Base-by-base conservation (phyloP, 2,797 vertebrate genomes). In the Cichlasoma orientale region DNA sequence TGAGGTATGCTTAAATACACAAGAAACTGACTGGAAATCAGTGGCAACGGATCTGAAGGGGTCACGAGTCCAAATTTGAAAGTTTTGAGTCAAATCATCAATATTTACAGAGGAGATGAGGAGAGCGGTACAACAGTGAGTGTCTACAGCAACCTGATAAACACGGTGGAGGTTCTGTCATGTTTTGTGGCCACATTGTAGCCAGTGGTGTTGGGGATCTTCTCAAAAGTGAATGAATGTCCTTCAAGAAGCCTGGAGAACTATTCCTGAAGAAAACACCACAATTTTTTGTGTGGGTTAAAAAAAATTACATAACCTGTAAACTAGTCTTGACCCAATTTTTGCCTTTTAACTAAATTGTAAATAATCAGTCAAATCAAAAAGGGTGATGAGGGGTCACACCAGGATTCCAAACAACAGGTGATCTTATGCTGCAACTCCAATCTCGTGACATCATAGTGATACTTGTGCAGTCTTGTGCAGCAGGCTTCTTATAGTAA, bases 401-500 rank as follows among this genome's bases (percentile, higher is more conserved):
- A 29, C 13, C 8, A 14, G 41, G 18, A 69, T 53, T 66, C 18
- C 79, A 78, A 74, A 16, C 63, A 81, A 3, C 27, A 57, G 4
- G 9, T 58, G 25, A 47, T 63, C 31, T 72, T 23, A 10, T 27
- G 61, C 38, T 66, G 38, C 23, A 19, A 29, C 55, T 29, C n/a
- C 33, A 9, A 27, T 72, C 47, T 23, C 33, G n/a, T 58, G 18
- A n/a, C 27, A 25, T 52, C 12, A 58, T 59, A 50, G 55, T 54
- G 50, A 70, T 27, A 70, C 18, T 56, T 66, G 12, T 68, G 29
- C 25, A 78, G 54, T 73, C 25, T 2, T 56, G 36, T 33, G 11
- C 18, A 54, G 6, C 61, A 71, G 44, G 31, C 69, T 7, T 23
- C 58, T 72, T 80, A 84, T 53, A 29, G 38, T 69, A 59, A 75